A percentile compares a stretch with the other conserved stretches of the same genome.
phyloP scores from a whole-genome alignment of 2,113 vertebrate genomes.

The Psilopsiagon aymara region DNA sequence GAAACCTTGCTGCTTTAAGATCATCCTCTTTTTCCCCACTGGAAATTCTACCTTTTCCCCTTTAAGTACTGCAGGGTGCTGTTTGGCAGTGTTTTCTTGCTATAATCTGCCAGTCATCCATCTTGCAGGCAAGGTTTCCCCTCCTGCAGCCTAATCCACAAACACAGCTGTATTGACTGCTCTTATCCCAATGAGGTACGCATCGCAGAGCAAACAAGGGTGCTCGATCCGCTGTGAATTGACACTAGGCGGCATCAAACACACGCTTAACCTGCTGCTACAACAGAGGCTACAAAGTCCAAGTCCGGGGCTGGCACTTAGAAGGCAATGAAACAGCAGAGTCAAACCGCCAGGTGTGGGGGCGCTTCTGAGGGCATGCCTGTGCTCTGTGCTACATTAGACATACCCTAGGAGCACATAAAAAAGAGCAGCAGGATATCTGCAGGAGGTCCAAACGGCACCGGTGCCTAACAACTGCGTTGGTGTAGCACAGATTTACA shows the following conservation, averaged over 20 bases:
- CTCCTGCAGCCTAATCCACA: not conserved
- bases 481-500: not conserved
- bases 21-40: not conserved
- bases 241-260: conserved; percentile 53
- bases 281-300: not conserved
- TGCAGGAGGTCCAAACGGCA: not conserved
- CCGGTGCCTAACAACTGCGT: not conserved
- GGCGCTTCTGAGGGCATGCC: not conserved
- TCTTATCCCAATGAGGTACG: fast-evolving
- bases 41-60: not conserved
- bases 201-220: not conserved
- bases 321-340: not conserved
- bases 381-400: not conserved
- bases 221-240: not conserved
- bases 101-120: not conserved
- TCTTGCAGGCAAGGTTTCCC: not conserved
- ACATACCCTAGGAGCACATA: not conserved
- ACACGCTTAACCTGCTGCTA: not conserved
- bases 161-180: not conserved
- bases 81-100: not conserved
- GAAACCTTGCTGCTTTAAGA: not conserved
- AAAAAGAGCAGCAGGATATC: not conserved
- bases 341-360: fast-evolving
- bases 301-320: fast-evolving
- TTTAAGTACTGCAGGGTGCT: not conserved